A percentile compares a stretch with the other conserved stretches of the same genome.
These are phyloP conservation scores for Pteropus rufus DNA, from an alignment of 2,797 vertebrate genomes.

Conservation along the genomic window DNA sequence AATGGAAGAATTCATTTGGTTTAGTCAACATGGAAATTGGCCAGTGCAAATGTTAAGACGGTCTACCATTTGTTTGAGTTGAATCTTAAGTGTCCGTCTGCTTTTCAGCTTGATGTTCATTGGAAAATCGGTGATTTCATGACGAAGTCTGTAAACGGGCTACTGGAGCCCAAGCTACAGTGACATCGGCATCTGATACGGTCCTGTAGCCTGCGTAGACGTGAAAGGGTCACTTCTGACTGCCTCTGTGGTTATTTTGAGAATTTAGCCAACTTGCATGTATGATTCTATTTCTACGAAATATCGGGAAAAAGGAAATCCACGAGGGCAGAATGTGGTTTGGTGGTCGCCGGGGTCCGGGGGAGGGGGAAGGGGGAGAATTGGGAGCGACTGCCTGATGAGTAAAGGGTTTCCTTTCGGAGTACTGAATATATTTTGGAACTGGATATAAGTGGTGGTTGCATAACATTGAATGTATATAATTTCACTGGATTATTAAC, in stretches of 20 bases:
- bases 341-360: neutral
- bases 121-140: neutral
- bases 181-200: too few relatives aligned
- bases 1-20: slow-evolving; percentile 6
- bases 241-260: neutral
- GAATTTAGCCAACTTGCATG: neutral
- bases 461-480: neutral
- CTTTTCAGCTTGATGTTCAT: neutral
- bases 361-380: too few relatives aligned
- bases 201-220: neutral
- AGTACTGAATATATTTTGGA: neutral
- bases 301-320: neutral
- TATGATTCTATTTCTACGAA: neutral
- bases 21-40: neutral
- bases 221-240: neutral
- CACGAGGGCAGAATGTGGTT: too few relatives aligned
- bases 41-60: neutral
- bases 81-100: neutral
- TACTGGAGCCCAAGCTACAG: neutral
- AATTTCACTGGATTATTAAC: neutral
- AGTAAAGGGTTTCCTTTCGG: neutral
- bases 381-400: neutral
- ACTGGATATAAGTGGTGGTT: neutral
- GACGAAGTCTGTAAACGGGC: neutral
- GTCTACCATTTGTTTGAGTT: neutral